These are phyloP conservation scores for Eclectus roratus DNA, from an alignment of 2,113 vertebrate species.

Conservation along the genomic window DNA sequence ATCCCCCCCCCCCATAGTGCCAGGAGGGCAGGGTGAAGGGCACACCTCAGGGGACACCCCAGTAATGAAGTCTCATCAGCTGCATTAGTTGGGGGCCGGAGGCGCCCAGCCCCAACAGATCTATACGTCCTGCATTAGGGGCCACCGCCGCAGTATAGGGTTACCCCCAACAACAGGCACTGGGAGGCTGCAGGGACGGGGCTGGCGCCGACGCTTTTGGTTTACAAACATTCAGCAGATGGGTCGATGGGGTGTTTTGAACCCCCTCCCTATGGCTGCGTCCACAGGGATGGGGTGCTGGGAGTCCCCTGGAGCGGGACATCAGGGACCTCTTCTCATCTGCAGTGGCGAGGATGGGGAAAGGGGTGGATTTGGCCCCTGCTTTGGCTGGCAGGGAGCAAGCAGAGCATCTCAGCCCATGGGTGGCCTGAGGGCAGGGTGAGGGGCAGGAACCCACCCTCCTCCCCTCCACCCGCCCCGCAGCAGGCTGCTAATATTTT, in stretches of 20 bases:
- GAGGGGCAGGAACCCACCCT: background rate
- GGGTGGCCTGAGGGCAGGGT: background rate
- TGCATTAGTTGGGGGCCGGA: slow-evolving; percentile 48
- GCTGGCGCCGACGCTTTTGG: slow-evolving; percentile 68
- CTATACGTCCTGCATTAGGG: slow-evolving; percentile 78
- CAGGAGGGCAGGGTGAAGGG: background rate
- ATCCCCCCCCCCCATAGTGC: no score
- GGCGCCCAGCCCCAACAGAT: slow-evolving; percentile 71
- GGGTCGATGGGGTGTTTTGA: slow-evolving; percentile 51
- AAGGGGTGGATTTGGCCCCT: background rate
- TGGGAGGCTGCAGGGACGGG: slow-evolving; percentile 16
- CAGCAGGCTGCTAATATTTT: slow-evolving; percentile 68
- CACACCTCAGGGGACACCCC: background rate
- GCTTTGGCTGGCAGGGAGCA: background rate
- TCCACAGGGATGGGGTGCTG: background rate
- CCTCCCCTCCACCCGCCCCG: background rate
- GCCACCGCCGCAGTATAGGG: slow-evolving; percentile 23
- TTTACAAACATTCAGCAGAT: slow-evolving; percentile 78
- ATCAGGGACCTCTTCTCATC: background rate
- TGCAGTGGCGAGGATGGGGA: background rate
- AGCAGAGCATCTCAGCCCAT: background rate
- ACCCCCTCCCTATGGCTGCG: background rate
- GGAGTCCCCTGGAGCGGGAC: no score
- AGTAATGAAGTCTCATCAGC: slow-evolving; percentile 45
- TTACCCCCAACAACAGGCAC: slow-evolving; percentile 62